Base-by-base conservation (phyloP, 2,888 invertebrate genomes). In the Athalia rosae region DNA sequence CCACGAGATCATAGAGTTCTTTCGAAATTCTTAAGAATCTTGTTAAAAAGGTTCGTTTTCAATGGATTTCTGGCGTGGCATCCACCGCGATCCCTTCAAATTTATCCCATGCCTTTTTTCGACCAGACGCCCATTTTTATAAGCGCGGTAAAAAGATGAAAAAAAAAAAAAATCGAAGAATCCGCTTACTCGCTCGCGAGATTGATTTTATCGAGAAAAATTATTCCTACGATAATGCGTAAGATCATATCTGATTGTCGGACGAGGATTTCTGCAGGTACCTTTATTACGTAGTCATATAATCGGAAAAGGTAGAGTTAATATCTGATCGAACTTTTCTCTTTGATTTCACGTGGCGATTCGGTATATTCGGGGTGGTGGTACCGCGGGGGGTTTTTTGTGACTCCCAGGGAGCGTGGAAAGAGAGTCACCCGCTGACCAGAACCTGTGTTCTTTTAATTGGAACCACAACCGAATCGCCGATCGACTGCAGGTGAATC, bases 401-500 rank as follows among this genome's bases (percentile, higher is more conserved):
- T 79, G 79, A 81, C 80, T 84, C 82, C 82, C 83, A 83, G 78
- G 81, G 82, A 79, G 79, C 73, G 78, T 80, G 58, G 79, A 79
- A 81, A 64, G 79, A 81, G 77, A 82, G 80, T 84, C 85, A 83
- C 86, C 86, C 85, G 87, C 88, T 87, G 88, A 87, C 83, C 86
- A 79, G 82, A 85, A 84, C 83, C 85, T 84, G 85, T 87, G 85
- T 88, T 88, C 85, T 84, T 88, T 88, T 88, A 88, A 89, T 89
- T 89, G 89, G 88, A 85, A 85, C 83, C 85, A 83, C 86, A 87
- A 84, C 87, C 85, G 84, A 88, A 86, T 85, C 82, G 82, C 69
- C 86, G 84, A 88, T 86, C 86, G 85, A 81, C 84, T 84, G 86
- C 87, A 86, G 88, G 87, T 87, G 88, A 88, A 88, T 88, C 85